Evolutionary conservation across 2,797 vertebrate genomes (phyloP).

Genomic region (Xiphophorus birchmanni): DNA sequence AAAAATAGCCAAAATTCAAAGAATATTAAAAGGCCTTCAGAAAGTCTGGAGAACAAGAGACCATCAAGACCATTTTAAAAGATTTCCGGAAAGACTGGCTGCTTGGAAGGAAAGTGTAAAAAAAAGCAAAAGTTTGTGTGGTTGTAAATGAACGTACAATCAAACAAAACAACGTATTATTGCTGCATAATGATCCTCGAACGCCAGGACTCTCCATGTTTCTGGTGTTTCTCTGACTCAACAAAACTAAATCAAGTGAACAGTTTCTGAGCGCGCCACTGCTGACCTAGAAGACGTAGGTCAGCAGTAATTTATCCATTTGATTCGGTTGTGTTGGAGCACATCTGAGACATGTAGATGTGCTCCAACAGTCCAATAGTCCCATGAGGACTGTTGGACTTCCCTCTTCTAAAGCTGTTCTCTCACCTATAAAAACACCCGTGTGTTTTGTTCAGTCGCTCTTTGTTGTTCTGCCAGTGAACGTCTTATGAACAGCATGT

Average conservation of each 20-base stretch:
- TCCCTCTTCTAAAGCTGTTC: not conserved
- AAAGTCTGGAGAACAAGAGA: not conserved
- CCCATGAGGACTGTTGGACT: not conserved
- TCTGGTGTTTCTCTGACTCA: not conserved
- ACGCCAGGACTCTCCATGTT: not conserved
- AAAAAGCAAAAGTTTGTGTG: not conserved
- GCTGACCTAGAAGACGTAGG: not conserved
- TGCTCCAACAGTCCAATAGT: too few species aligned
- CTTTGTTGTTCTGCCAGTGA: not conserved
- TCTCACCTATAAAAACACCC: slow-evolving; percentile 8
- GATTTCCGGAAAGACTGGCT: not conserved
- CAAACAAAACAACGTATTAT: not conserved
- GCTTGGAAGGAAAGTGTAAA: not conserved
- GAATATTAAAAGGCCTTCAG: not conserved
- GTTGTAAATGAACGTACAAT: not conserved
- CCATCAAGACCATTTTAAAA: not conserved
- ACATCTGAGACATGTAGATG: not conserved
- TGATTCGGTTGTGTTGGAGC: not conserved
- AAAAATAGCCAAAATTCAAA: not conserved
- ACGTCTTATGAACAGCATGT: not conserved
- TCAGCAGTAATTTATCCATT: not conserved
- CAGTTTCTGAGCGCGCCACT: not conserved
- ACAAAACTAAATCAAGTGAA: not conserved
- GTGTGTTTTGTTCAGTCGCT: slow-evolving; percentile 13
- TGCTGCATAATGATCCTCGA: not conserved